Base-by-base conservation (phyloP, 2,888 invertebrate species). In the Tanaodytes sp. region DNA sequence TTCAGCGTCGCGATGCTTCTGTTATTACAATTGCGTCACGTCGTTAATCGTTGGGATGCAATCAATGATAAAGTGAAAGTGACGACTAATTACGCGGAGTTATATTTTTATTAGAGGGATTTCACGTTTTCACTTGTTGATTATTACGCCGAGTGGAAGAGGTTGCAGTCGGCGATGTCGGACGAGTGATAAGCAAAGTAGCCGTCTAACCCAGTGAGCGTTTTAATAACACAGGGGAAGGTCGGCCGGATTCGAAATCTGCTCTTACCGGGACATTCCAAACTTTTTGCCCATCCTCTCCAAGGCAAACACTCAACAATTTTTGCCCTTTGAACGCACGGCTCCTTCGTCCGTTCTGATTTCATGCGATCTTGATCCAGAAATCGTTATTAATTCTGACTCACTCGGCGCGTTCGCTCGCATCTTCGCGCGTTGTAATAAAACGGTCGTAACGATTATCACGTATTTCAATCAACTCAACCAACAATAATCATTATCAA, bases 1-100 rank as follows among this genome's bases (percentile, higher is more conserved):
- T 31, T 52, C 39, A 49, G 23, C 23, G 8, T 23, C 46, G 49
- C 43, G 40, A 36, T 33, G 36, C 49, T 49, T 42, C 36, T 63
- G 40, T 48, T 63, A 63, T 54, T 63, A 49, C 48, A 40, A 55
- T 64, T 64, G 55, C 63, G 30, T 43, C 52, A 63, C 18, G 20
- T 45, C 37, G 27, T 55, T 39, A 48, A 48, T 54, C 27, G 52
- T 48, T 8, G 15, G 33, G 36, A 40, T 48, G 52, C 48, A 54
- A 62, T 46, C 39, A 62, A 62, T 46, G 54, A 61, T 52, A 52
- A 62, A 54, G 62, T 54, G 62, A 62, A 62, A 62, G 62, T 46
- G 31, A 16, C 39, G 20, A 46, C 36, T 62, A 54, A 62, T 63
- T 63, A 48, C 14, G 33, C 18, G 54, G 30, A 33, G 54, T 49